Evolutionary conservation across 2,113 vertebrate species (phyloP).

Genomic region (Crotalus tigris): DNA sequence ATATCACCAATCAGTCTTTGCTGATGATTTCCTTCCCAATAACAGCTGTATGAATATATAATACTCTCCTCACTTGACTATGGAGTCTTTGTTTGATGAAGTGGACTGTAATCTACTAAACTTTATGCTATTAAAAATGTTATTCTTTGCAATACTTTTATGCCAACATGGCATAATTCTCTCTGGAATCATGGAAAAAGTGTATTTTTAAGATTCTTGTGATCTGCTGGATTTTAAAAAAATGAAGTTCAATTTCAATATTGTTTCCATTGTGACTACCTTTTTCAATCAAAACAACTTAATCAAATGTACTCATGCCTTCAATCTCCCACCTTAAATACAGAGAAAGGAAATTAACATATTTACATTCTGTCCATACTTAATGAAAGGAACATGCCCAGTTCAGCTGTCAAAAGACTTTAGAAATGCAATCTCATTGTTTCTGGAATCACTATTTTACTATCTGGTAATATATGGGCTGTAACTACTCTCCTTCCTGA

Average conservation of each 20-base stretch:
- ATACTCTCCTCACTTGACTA: neutral
- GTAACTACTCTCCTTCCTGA: slow-evolving; percentile 37
- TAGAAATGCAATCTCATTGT: slow-evolving; percentile 27
- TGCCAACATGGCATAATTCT: neutral
- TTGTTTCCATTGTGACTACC: slow-evolving; percentile 28
- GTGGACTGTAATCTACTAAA: neutral
- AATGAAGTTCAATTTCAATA: slow-evolving; percentile 32
- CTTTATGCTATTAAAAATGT: neutral
- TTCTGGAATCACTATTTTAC: slow-evolving; percentile 40
- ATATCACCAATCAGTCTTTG: neutral
- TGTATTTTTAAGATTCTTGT: slow-evolving; percentile 17
- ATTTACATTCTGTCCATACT: slow-evolving; percentile 54
- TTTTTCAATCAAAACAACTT: slow-evolving; percentile 56
- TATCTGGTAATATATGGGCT: slow-evolving; percentile 14
- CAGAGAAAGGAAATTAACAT: slow-evolving; percentile 55
- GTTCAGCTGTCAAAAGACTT: slow-evolving; percentile 31
- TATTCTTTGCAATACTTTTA: neutral
- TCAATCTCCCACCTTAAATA: slow-evolving; percentile 46
- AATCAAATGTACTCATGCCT: slow-evolving; percentile 53
- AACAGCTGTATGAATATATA: neutral
- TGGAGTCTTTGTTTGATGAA: neutral
- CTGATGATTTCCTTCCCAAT: neutral
- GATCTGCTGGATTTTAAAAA: neutral
- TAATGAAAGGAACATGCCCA: slow-evolving; percentile 62
- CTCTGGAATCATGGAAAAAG: slow-evolving; percentile 14